Conservation (phyloP, 1,140 invertebrate species). For the Bombus haemorrhoidalis region DNA sequence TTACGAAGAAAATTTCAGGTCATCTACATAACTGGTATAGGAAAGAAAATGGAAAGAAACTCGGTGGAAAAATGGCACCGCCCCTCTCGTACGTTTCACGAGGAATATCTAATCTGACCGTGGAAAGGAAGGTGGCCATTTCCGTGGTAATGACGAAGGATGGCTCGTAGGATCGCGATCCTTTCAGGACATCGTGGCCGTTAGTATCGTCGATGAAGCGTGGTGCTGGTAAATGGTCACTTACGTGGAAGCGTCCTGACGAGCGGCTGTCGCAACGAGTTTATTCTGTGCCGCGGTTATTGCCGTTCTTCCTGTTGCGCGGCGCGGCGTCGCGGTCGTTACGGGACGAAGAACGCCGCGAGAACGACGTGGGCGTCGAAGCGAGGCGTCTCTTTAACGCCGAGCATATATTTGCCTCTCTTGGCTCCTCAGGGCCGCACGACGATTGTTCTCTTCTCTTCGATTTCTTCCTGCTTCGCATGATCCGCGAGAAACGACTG, state of each 20-base stretch:
- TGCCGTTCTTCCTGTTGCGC: conserved; percentile 30
- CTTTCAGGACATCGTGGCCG: conserved; percentile 25
- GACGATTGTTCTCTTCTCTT: not conserved
- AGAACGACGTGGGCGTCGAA: conserved; percentile 72
- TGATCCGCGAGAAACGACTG: not conserved
- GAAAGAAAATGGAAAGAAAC: not conserved
- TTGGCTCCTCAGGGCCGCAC: conserved; percentile 12
- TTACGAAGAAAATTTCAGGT: not conserved
- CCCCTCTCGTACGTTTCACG: not conserved
- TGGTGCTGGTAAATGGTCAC: conserved; percentile 58
- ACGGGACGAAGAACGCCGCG: conserved; percentile 25
- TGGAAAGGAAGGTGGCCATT: not conserved
- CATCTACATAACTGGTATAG: too few species aligned
- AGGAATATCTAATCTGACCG: conserved; percentile 9
- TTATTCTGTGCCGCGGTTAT: conserved; percentile 56
- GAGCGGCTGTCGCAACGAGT: conserved; percentile 55
- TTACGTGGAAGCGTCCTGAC: conserved; percentile 57
- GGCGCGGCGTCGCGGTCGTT: conserved; percentile 51
- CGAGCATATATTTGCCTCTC: conserved; percentile 74
- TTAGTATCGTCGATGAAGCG: conserved; percentile 54
- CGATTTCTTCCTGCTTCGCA: not conserved
- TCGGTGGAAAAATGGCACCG: not conserved
- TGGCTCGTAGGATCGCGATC: conserved; percentile 16
- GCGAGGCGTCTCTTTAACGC: conserved; percentile 77
- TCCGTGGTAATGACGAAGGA: not conserved